Conservation (phyloP, 2,113 vertebrate species). For the Cinclus mexicanus region DNA sequence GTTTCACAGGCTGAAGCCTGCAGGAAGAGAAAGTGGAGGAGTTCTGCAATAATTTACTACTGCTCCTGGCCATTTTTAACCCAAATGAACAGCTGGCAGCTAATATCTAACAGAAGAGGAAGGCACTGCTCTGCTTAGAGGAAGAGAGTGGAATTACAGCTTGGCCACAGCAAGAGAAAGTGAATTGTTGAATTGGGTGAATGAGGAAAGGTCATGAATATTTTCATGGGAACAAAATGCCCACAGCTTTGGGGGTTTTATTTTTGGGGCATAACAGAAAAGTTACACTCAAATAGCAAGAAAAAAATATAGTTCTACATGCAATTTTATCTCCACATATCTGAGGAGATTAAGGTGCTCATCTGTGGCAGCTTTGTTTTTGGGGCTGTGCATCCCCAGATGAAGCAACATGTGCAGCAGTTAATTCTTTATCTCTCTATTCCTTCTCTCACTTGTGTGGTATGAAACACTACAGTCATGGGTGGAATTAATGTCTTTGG, state of each 20-base stretch:
- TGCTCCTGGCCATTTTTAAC: neutral
- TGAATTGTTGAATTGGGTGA: neutral
- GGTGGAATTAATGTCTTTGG: neutral
- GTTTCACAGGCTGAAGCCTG: neutral
- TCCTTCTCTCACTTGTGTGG: neutral
- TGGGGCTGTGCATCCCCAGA: neutral
- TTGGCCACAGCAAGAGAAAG: neutral
- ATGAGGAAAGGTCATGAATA: neutral
- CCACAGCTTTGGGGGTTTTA: neutral
- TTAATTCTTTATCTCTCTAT: neutral
- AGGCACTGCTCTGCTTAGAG: neutral
- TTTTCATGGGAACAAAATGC: neutral
- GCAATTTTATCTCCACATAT: neutral
- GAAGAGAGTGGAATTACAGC: neutral
- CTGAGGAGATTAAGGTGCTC: neutral
- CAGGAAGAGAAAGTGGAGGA: neutral
- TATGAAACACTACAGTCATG: neutral
- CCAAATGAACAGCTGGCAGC: neutral
- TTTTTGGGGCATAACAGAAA: neutral
- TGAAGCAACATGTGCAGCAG: neutral
- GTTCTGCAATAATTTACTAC: neutral
- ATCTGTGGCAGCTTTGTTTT: neutral
- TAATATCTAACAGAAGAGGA: neutral
- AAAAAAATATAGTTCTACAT: neutral
- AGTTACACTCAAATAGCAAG: neutral